Percentiles rank a stretch among this genome's conserved stretches.
phyloP scores from a whole-genome alignment of 2,113 vertebrate species.

The Xiphias gladius region DNA sequence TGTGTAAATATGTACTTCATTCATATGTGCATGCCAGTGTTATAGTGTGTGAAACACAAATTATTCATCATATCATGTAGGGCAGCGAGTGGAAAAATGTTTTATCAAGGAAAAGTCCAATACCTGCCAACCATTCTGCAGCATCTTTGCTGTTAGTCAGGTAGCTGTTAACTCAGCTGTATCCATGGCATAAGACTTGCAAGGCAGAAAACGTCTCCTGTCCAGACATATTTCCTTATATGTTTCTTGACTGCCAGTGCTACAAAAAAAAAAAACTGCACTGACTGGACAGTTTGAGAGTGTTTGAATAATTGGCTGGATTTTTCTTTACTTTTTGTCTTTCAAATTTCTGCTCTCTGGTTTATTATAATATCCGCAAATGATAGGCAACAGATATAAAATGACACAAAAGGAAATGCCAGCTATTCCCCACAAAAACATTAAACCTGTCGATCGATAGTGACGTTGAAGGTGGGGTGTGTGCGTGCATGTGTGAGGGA shows the following conservation, averaged over 20 bases:
- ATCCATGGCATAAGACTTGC: conserved; percentile 16
- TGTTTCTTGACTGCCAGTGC: conserved; percentile 10
- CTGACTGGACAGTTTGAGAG: conserved; percentile 23
- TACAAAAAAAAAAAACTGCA: background rate
- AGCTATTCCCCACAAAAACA: conserved; percentile 78
- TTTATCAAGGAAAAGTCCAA: conserved; percentile 28
- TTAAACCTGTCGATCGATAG: conserved; percentile 82
- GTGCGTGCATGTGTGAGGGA: conserved; percentile 84
- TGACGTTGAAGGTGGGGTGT: conserved; percentile 83
- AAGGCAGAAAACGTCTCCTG: conserved; percentile 20
- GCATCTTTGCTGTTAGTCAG: conserved; percentile 12
- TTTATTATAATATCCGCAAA: conserved; percentile 60
- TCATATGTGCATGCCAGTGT: background rate
- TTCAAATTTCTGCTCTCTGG: conserved; percentile 27
- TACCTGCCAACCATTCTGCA: conserved; percentile 21
- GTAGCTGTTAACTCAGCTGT: conserved; percentile 29
- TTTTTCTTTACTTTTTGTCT: conserved; percentile 48
- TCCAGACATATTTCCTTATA: background rate
- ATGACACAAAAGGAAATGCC: conserved; percentile 74
- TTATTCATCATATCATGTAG: conserved; percentile 10
- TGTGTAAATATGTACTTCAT: background rate
- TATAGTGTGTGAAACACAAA: background rate
- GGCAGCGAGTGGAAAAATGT: conserved; percentile 13
- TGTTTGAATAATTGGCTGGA: conserved; percentile 41
- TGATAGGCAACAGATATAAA: conserved; percentile 62